phyloP scores from a whole-genome alignment of 2,888 invertebrate species.

The Acleris emargana region DNA sequence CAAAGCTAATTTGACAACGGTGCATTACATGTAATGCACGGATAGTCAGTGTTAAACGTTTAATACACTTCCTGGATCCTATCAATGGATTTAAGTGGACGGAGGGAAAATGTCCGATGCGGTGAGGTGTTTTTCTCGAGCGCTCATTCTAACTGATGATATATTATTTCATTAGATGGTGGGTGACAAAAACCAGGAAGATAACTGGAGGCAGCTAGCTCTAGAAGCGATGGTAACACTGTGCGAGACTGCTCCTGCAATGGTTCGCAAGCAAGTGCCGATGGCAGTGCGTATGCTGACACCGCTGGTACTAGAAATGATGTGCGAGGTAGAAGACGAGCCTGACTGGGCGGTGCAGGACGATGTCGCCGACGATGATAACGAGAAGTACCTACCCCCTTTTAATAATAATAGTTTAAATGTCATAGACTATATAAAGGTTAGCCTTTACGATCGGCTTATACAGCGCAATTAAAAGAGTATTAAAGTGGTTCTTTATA shows the following conservation, averaged over 20 bases:
- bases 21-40: no score
- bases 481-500: no score
- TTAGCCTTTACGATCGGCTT: no score
- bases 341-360: constrained; percentile 94
- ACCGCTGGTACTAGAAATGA: constrained; percentile 94
- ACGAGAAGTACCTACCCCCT: constrained; percentile 84
- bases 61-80: no score
- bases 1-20: no score
- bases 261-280: constrained; percentile 96
- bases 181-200: constrained; percentile 87
- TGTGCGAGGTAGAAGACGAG: constrained; percentile 97
- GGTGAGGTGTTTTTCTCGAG: no score
- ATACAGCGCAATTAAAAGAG: no score
- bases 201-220: constrained; percentile 94
- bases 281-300: constrained; percentile 92
- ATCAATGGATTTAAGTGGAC: no score
- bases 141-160: not conserved
- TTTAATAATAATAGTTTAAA: no score
- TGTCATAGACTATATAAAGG: no score
- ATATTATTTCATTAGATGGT: constrained; percentile 80
- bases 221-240: constrained; percentile 94
- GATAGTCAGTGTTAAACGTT: no score
- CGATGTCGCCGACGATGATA: constrained; percentile 95
- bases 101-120: no score
- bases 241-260: constrained; percentile 97